A percentile compares a stretch with the other conserved stretches of the same genome.
Conservation (phyloP, 2,797 vertebrate species). For the Nannoperca obscura region DNA sequence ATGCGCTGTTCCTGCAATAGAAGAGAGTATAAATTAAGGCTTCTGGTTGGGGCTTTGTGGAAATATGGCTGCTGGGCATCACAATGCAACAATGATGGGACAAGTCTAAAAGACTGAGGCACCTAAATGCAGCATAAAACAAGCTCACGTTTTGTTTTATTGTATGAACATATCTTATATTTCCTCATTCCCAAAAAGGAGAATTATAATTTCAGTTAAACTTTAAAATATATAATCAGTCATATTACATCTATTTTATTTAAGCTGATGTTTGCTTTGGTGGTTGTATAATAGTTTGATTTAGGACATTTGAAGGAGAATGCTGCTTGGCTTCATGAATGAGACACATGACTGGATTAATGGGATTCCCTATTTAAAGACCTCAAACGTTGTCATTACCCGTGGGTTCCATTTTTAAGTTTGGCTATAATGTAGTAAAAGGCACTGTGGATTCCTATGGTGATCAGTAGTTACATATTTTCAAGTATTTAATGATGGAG, state of each 20-base stretch:
- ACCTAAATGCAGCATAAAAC: constrained; percentile 10
- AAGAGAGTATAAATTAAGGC: constrained; percentile 62
- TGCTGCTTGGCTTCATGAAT: neutral
- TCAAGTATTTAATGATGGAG: neutral
- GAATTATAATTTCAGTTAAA: neutral
- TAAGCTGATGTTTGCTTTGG: neutral
- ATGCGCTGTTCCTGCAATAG: constrained; percentile 44
- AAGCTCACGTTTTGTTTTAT: neutral
- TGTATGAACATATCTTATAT: neutral
- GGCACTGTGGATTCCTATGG: neutral
- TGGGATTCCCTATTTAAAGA: neutral
- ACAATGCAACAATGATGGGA: constrained; percentile 5
- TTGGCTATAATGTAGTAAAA: neutral
- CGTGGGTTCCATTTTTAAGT: neutral
- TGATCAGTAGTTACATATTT: constrained; percentile 12
- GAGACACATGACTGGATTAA: neutral
- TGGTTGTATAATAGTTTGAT: constrained; percentile 2
- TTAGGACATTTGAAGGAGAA: neutral
- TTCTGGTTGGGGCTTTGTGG: constrained; percentile 17
- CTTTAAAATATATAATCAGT: neutral
- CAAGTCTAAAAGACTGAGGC: constrained; percentile 20
- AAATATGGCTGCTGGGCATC: constrained; percentile 17
- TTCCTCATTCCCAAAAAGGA: neutral
- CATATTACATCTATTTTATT: neutral
- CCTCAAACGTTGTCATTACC: neutral